These are phyloP conservation scores for Ceryle rudis DNA, from an alignment of 2,797 vertebrate species.

Conservation along the genomic window DNA sequence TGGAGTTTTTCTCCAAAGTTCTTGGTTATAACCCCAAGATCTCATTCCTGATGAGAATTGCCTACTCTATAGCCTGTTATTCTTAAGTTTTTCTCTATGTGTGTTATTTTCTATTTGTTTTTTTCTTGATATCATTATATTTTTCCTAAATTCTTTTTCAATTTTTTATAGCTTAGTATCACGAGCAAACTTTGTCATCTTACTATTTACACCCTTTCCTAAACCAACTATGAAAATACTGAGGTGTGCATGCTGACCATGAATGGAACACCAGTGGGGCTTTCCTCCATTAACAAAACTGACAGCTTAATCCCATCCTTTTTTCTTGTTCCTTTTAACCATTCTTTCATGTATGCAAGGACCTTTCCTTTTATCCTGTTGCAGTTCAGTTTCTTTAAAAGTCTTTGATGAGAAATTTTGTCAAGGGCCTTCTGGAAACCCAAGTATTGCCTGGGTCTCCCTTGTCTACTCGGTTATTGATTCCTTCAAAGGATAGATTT, in stretches of 20 bases:
- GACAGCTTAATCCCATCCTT: constrained; percentile 35
- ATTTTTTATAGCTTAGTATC: not conserved
- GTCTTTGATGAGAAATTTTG: constrained; percentile 49
- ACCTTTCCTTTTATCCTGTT: constrained; percentile 33
- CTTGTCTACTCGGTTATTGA: not conserved
- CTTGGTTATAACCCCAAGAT: not conserved
- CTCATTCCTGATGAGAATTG: not conserved
- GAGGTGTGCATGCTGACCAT: not conserved
- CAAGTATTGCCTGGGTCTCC: not conserved
- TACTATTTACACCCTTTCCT: not conserved
- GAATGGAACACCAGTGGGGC: not conserved
- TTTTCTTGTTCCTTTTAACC: constrained; percentile 38
- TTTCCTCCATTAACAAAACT: not conserved
- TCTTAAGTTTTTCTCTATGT: not conserved
- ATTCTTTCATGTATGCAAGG: constrained; percentile 38
- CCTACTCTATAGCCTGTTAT: not conserved
- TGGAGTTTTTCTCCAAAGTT: not conserved
- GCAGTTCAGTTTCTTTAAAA: constrained; percentile 9
- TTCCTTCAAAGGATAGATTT: constrained; percentile 30
- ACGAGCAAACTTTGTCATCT: not conserved
- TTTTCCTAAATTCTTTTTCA: not conserved
- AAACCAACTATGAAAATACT: not conserved
- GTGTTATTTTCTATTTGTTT: not conserved
- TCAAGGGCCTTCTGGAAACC: constrained; percentile 29
- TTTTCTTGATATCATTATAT: not conserved